phyloP scores from a whole-genome alignment of 1,140 invertebrate species.

The Batillaria attramentaria region DNA sequence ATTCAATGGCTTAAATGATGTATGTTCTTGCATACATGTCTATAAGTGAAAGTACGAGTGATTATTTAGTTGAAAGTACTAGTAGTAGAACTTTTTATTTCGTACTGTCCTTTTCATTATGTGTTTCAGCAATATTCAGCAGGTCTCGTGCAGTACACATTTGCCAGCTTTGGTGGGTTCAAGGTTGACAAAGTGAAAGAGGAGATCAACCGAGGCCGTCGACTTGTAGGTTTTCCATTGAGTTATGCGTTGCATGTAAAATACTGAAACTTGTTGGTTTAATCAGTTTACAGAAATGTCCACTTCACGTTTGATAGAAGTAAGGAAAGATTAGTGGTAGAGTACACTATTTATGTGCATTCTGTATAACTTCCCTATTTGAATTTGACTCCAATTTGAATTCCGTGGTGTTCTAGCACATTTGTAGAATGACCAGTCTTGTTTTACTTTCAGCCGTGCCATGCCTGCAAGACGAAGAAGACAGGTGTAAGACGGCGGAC shows the following conservation, averaged over 20 bases:
- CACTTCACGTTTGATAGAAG: neutral
- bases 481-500: neutral
- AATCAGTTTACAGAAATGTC: too few relatives aligned
- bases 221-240: constrained; percentile 28
- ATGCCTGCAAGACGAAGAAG: neutral
- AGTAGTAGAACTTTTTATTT: neutral
- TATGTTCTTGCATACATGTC: too few relatives aligned
- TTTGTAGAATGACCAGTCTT: too few relatives aligned
- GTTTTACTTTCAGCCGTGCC: too few relatives aligned
- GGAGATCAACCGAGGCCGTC: constrained; percentile 47
- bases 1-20: neutral
- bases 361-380: neutral
- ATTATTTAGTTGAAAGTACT: too few relatives aligned
- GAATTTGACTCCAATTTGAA: neutral
- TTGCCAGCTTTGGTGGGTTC: constrained; percentile 56
- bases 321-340: neutral
- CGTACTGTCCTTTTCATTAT: constrained; percentile 9
- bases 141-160: constrained; percentile 46
- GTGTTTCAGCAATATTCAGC: constrained; percentile 57
- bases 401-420: too few relatives aligned
- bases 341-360: neutral
- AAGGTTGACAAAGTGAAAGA: constrained; percentile 46
- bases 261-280: too few relatives aligned
- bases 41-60: too few relatives aligned
- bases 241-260: neutral